Evolutionary conservation across 2,113 vertebrate genomes (phyloP), one percentile per base, ranked within the genome.

Genomic region (Caretta caretta): DNA sequence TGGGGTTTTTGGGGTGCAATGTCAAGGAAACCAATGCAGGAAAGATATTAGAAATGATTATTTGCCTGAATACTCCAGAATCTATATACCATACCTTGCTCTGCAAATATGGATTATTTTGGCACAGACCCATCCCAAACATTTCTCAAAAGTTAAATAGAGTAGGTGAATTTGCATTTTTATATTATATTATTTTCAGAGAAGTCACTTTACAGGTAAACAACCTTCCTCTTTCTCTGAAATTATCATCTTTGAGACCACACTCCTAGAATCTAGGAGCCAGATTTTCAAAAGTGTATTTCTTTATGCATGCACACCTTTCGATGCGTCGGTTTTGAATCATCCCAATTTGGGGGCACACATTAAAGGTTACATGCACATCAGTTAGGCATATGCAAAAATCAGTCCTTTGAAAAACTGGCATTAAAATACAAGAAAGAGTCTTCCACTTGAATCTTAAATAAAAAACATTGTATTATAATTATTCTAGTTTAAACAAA

Each of bases 21-120:
- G 49, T 49, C 20, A 20, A 80, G 25, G 50, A 80, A 59, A 0
- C 0, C 7, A 76, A 76, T 76, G 72, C 72, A 78, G 42, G 46
- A 78, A 78, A 48, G 42, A 13, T 78, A 48, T 27, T 25, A 78
- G n/a, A 78, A 29, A 78, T 29, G 13, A 48, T 46, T 46, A 46
- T 48, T 48, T 78, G 75, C 38, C 75, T 8, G 25, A 78, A 76
- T 76, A 46, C 11, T 46, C 10, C 38, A 76, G 42, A 76, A 25
- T 46, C 10, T 25, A 48, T 78, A 48, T 48, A 78, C 7, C 65
- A 38, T 78, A 25, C 42, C 22, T 27, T 48, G 20, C 25, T 48
- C 42, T 48, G 75, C 22, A 48, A 78, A 78, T 48, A 78, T 46
- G 65, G n/a, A 69, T 72, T 72, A 72, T 38, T 38, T 72, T 38